Conservation (phyloP, 2,113 vertebrate genomes). For the Columba janthina region DNA sequence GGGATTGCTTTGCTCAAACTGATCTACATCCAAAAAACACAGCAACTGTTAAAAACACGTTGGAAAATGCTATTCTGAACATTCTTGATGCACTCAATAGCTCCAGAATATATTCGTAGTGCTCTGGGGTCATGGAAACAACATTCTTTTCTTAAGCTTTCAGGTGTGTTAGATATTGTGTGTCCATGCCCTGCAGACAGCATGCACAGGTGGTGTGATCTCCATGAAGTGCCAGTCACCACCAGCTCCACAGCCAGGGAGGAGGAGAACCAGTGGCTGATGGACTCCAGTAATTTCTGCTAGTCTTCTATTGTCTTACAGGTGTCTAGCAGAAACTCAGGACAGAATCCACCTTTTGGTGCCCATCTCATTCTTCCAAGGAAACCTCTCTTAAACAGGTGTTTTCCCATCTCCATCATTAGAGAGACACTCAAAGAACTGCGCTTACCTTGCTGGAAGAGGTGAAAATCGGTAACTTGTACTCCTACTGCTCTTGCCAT, state of each 20-base stretch:
- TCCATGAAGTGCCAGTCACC: background rate
- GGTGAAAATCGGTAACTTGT: background rate
- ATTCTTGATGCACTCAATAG: background rate
- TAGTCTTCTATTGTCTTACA: background rate
- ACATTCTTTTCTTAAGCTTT: background rate
- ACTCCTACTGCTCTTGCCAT: background rate
- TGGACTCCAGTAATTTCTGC: background rate
- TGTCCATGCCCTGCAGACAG: background rate
- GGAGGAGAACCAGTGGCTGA: background rate
- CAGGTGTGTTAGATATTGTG: background rate
- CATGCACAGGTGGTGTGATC: background rate
- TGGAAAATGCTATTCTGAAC: background rate
- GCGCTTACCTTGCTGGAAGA: background rate
- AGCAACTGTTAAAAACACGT: background rate
- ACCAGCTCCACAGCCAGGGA: background rate
- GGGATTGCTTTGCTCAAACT: background rate
- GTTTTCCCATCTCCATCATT: background rate
- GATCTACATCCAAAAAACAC: background rate
- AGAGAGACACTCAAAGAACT: background rate
- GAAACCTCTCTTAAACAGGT: background rate
- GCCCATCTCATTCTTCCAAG: background rate
- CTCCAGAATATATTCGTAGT: background rate
- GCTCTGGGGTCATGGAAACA: background rate
- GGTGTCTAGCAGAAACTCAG: background rate
- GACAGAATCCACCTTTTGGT: background rate